Conservation (phyloP, 1,140 invertebrate species). For the Bombus confusus region DNA sequence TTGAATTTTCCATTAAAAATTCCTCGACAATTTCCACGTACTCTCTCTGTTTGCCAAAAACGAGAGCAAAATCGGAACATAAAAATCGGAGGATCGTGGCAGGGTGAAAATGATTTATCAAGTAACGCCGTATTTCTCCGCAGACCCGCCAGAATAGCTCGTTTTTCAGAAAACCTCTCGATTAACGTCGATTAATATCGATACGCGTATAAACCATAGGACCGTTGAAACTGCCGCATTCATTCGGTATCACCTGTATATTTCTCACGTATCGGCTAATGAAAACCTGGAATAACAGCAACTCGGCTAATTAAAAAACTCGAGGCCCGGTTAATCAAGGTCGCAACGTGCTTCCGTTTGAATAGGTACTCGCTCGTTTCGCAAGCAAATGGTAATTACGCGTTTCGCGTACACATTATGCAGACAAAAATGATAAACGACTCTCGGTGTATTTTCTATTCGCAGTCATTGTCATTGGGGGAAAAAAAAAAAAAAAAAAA, state of each 20-base stretch:
- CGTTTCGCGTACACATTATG: constrained; percentile 3
- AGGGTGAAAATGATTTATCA: no score
- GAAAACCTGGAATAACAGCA: constrained; percentile 16
- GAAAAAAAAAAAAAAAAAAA: background rate
- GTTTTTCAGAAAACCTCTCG: background rate
- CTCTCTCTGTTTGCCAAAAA: no score
- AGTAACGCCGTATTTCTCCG: no score
- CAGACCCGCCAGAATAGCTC: no score
- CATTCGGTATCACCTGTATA: background rate
- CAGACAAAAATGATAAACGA: constrained; percentile 2
- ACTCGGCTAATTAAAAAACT: constrained; percentile 22
- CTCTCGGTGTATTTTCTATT: background rate
- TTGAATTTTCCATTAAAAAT: no score
- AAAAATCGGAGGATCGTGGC: no score
- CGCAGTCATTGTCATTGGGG: no score
- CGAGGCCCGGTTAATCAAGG: constrained; percentile 7
- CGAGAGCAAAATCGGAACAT: no score
- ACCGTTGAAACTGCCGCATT: background rate
- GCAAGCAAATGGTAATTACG: constrained; percentile 17
- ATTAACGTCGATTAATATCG: background rate
- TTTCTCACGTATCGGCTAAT: constrained; percentile 1
- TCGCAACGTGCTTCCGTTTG: background rate
- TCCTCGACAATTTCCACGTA: no score
- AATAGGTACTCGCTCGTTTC: constrained; percentile 5
- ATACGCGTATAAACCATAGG: background rate